phyloP scores from a whole-genome alignment of 2,797 vertebrate genomes.

The Meriones psammophilus region DNA sequence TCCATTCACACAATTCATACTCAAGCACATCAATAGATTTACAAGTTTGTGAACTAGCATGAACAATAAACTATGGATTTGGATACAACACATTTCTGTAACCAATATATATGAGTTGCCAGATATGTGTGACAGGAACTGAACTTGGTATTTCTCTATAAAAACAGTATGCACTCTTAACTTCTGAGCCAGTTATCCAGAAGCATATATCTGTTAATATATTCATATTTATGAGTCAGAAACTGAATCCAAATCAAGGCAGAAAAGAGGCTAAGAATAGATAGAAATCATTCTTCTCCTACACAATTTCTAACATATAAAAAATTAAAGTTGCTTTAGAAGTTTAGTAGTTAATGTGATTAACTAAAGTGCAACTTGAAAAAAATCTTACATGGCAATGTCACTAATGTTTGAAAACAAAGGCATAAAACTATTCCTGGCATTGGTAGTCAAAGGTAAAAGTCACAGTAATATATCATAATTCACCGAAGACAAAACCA shows the following conservation, averaged over 20 bases:
- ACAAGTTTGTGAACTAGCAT: too few species aligned
- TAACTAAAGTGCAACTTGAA: not conserved
- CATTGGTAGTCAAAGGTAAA: not conserved
- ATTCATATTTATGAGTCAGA: not conserved
- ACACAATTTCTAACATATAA: not conserved
- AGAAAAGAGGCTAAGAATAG: not conserved
- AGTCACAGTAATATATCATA: not conserved
- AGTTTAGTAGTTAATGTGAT: not conserved
- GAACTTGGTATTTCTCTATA: not conserved
- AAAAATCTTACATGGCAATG: not conserved
- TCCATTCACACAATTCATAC: not conserved
- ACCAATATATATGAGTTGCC: not conserved
- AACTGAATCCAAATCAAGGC: not conserved
- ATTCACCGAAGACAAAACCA: accelerated
- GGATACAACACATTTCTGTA: not conserved
- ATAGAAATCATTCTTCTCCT: not conserved
- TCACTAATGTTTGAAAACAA: not conserved
- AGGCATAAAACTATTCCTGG: not conserved
- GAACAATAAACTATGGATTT: too few species aligned
- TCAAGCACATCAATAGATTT: not conserved
- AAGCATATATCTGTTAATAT: not conserved
- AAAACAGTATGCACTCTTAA: not conserved
- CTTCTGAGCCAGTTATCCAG: not conserved
- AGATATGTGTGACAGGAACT: not conserved
- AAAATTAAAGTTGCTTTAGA: not conserved